Evolutionary conservation across 1,140 invertebrate species (phyloP).

Genomic region (Camponotus floridanus): DNA sequence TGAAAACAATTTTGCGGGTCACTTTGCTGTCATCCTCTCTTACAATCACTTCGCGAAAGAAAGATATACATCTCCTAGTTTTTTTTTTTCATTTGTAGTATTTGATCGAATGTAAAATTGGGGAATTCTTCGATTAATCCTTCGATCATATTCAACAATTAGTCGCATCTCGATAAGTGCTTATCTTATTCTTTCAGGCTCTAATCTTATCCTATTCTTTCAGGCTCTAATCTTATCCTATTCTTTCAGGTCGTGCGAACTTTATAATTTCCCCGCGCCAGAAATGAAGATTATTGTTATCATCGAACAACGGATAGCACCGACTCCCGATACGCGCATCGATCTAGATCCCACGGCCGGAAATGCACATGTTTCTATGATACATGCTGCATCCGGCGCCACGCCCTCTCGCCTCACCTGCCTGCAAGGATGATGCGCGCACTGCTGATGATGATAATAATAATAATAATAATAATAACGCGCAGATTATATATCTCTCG

Average conservation of each 20-base stretch:
- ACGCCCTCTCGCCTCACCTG: constrained; percentile 84
- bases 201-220: too few species aligned
- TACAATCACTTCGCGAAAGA: background rate
- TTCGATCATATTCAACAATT: too few species aligned
- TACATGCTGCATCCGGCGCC: constrained; percentile 83
- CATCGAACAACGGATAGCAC: background rate
- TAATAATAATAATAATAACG: constrained; percentile 80
- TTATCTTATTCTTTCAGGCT: too few species aligned
- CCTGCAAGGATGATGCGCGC: constrained; percentile 73
- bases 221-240: too few species aligned
- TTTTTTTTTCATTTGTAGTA: too few species aligned
- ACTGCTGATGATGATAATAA: constrained; percentile 78
- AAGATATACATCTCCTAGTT: background rate
- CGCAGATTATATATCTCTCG: constrained; percentile 68
- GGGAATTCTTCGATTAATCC: too few species aligned
- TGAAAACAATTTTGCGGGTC: constrained; percentile 19
- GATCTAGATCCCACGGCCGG: constrained; percentile 74
- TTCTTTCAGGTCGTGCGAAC: too few species aligned
- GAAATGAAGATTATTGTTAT: too few species aligned
- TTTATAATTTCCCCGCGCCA: too few species aligned
- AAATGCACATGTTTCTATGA: constrained; percentile 82
- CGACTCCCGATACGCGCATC: constrained; percentile 58
- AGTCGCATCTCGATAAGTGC: too few species aligned
- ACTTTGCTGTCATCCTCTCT: too few species aligned
- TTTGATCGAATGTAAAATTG: too few species aligned